Conservation (phyloP, 2,113 vertebrate species). For the Diphyllodes magnificus region DNA sequence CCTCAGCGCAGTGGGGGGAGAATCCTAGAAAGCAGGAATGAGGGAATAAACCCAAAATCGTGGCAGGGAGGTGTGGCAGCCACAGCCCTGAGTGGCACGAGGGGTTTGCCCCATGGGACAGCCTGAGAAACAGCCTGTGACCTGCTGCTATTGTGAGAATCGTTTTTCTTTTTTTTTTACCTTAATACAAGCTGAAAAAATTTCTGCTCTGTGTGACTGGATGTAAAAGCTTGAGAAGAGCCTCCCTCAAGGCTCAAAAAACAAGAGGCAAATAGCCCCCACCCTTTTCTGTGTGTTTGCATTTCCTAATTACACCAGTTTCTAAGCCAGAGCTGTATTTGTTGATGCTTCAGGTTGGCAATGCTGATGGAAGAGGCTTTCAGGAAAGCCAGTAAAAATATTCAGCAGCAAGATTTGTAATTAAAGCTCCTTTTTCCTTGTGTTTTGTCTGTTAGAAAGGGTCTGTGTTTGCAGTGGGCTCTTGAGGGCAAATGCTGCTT, state of each 20-base stretch:
- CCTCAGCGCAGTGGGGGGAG: neutral
- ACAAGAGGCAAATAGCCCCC: neutral
- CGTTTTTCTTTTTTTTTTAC: neutral
- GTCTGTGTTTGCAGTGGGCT: neutral
- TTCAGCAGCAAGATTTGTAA: neutral
- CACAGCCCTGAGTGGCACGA: neutral
- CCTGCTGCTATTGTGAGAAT: neutral
- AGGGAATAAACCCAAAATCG: neutral
- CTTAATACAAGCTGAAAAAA: neutral
- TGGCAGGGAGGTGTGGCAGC: neutral
- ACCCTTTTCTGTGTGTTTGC: neutral
- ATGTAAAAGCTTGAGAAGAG: neutral
- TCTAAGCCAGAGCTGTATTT: neutral
- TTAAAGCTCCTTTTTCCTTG: neutral
- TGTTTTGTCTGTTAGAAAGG: neutral
- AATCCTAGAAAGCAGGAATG: neutral
- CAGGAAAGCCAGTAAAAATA: neutral
- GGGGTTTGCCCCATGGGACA: neutral
- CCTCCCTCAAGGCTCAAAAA: neutral
- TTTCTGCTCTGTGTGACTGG: neutral
- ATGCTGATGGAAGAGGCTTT: neutral
- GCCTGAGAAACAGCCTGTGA: neutral
- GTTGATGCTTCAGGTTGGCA: constrained; percentile 15
- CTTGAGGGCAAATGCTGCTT: neutral
- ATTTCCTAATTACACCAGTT: neutral